phyloP scores from a whole-genome alignment of 1,140 invertebrate species.

The Cotesia vestalis region DNA sequence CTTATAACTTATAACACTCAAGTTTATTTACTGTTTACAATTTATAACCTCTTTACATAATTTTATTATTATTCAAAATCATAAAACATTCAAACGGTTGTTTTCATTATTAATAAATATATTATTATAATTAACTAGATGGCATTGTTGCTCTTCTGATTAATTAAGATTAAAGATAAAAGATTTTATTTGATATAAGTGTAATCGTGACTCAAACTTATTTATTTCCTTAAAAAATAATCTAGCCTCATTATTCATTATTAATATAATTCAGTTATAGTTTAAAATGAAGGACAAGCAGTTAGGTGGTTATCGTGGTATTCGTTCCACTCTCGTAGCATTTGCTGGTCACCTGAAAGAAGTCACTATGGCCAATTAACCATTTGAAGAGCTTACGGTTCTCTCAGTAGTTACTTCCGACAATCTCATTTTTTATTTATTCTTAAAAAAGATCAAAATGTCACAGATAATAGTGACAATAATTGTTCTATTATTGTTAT shows the following conservation, averaged over 20 bases:
- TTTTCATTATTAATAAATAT: too few relatives aligned
- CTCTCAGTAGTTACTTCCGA: constrained; percentile 61
- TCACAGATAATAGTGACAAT: too few relatives aligned
- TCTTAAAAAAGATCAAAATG: too few relatives aligned
- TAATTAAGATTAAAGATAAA: too few relatives aligned
- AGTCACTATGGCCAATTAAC: constrained; percentile 64
- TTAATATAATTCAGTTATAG: background rate
- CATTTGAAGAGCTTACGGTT: constrained; percentile 61
- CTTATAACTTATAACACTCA: background rate
- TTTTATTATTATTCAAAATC: background rate
- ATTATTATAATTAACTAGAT: too few relatives aligned
- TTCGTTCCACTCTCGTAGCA: constrained; percentile 61
- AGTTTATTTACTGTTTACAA: background rate
- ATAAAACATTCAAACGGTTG: background rate
- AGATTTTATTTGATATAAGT: background rate
- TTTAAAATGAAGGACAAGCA: constrained; percentile 49
- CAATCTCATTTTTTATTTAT: constrained; percentile 25
- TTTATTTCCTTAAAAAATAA: constrained; percentile 8
- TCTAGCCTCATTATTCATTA: background rate
- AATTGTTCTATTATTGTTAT: too few relatives aligned
- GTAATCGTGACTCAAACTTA: background rate
- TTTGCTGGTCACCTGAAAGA: constrained; percentile 56
- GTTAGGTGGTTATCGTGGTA: constrained; percentile 1
- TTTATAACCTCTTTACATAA: background rate
- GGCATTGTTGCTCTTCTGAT: too few relatives aligned